Conservation (phyloP, 1,140 invertebrate genomes). For the Anastrepha obliqua region DNA sequence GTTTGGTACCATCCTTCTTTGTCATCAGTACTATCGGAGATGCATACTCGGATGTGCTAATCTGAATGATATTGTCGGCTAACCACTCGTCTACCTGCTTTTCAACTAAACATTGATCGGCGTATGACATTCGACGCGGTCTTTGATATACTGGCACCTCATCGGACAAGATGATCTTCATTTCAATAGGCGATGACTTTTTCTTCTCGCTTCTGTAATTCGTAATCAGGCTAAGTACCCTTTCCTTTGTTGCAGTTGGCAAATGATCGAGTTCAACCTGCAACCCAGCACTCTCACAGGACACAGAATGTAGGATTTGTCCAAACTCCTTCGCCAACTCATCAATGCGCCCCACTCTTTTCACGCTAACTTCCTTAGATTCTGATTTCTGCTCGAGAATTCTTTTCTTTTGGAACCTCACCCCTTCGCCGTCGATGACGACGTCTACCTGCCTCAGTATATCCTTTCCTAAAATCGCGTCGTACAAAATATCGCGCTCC, state of each 20-base stretch:
- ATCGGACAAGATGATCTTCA: neutral
- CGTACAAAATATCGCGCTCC: no score
- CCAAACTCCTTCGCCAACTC: neutral
- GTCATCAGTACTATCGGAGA: no score
- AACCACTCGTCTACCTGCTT: neutral
- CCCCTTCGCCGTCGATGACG: neutral
- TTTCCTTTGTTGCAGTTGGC: neutral
- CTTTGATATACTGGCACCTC: no score
- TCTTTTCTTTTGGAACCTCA: neutral
- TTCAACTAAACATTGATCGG: neutral
- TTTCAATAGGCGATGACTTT: neutral
- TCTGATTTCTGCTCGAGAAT: neutral
- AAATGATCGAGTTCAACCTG: neutral
- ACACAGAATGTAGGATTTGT: no score
- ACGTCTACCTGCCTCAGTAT: no score
- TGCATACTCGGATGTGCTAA: no score
- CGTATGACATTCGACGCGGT: neutral
- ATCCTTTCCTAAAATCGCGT: no score
- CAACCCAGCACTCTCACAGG: no score
- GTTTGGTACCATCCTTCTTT: slow-evolving; percentile 58
- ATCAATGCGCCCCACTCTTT: neutral
- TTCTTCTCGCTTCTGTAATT: neutral
- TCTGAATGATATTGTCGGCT: no score
- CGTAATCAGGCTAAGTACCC: neutral
- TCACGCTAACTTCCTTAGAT: neutral